Conservation (phyloP, 2,797 vertebrate species). For the Eleutherodactylus coqui region DNA sequence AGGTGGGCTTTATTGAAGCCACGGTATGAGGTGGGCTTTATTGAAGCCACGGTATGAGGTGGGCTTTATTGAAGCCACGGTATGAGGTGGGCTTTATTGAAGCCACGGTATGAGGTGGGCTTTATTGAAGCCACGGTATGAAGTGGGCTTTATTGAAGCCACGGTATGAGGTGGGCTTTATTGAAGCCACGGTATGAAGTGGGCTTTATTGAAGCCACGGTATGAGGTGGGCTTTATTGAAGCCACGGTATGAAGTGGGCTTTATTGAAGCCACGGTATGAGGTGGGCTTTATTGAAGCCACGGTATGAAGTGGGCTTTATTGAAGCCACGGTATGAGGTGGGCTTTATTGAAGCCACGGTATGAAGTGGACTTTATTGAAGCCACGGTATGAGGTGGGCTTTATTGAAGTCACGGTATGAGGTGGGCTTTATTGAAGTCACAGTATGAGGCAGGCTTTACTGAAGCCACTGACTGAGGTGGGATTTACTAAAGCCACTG, state of each 20-base stretch:
- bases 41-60: background rate
- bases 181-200: background rate
- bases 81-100: background rate
- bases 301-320: background rate
- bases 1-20: background rate
- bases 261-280: background rate
- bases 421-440: background rate
- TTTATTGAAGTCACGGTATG: background rate
- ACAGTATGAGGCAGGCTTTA: background rate
- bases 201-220: background rate
- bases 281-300: background rate
- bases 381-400: background rate
- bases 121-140: background rate
- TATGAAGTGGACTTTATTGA: background rate
- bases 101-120: background rate
- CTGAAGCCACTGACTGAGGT: background rate
- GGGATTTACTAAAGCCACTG: background rate
- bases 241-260: background rate
- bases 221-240: background rate
- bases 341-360: background rate
- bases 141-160: background rate
- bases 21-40: background rate
- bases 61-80: background rate
- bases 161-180: background rate
- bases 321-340: background rate